These are phyloP conservation scores for Phacellophora camtschatica DNA, from an alignment of 30 jellyfish, hydroid and myxozoan species.

Conservation along the genomic window DNA sequence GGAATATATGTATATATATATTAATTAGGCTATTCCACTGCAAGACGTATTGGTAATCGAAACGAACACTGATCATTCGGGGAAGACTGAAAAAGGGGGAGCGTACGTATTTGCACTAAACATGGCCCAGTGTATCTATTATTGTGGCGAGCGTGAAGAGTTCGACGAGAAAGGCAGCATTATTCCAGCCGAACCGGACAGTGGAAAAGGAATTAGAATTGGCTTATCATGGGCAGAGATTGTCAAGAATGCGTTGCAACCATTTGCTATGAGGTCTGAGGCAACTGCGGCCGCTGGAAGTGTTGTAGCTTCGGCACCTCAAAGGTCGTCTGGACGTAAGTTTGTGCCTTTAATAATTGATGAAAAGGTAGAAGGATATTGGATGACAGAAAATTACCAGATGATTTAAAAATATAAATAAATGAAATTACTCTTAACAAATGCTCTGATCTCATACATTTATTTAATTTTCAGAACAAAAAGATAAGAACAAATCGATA, in stretches of 20 bases:
- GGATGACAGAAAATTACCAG: no score
- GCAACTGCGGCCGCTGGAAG: conserved; percentile 58
- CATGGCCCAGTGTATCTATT: conserved; percentile 63
- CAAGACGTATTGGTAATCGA: conserved; percentile 88
- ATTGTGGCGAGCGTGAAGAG: conserved; percentile 95
- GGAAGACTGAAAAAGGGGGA: conserved; percentile 87
- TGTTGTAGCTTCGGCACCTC: conserved; percentile 13
- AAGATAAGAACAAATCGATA: conserved; percentile 24
- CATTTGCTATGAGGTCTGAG: conserved; percentile 75
- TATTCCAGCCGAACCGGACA: conserved; percentile 88
- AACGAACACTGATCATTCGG: conserved; percentile 91
- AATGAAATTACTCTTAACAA: no score
- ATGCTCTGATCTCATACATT: no score
- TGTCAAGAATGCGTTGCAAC: conserved; percentile 83
- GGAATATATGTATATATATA: no score
- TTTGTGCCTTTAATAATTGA: not conserved
- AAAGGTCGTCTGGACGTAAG: conserved; percentile 33
- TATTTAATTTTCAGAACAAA: conserved; percentile 4
- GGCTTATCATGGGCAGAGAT: conserved; percentile 98
- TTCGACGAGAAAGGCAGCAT: conserved; percentile 85
- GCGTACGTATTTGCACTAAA: conserved; percentile 90
- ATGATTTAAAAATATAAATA: no score
- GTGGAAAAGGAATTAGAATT: conserved; percentile 93
- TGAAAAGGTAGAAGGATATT: no score
- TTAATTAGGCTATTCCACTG: conserved; percentile 81